Conservation (phyloP, 2,113 vertebrate species). For the Plotosus lineatus region DNA sequence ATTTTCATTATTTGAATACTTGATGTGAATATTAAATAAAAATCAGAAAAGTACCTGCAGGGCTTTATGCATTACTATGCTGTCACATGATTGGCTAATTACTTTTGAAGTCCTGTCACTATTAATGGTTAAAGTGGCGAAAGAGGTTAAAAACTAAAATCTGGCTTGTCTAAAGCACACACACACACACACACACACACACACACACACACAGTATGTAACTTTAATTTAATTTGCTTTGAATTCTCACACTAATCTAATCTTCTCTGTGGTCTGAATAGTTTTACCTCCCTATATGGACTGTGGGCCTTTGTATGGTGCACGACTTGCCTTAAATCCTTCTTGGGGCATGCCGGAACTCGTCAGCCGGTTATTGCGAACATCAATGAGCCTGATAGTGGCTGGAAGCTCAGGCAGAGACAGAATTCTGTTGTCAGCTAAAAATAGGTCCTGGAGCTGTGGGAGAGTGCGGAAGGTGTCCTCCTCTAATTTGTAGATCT, state of each 20-base stretch:
- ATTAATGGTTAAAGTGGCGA: neutral
- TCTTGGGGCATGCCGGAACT: conserved; percentile 67
- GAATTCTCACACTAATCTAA: neutral
- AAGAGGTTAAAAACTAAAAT: neutral
- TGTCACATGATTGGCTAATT: neutral
- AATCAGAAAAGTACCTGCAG: neutral
- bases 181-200: neutral
- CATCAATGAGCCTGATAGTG: conserved; percentile 67
- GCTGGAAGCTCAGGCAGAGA: conserved; percentile 73
- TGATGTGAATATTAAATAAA: neutral
- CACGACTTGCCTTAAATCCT: conserved; percentile 68
- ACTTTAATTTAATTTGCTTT: neutral
- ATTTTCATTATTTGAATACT: neutral
- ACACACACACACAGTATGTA: neutral
- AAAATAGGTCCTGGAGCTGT: conserved; percentile 73
- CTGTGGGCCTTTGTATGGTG: neutral
- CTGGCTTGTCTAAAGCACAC: neutral
- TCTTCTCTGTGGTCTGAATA: neutral
- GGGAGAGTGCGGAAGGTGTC: conserved; percentile 68
- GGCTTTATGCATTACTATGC: neutral
- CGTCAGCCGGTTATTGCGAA: conserved; percentile 71
- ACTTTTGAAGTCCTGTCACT: neutral
- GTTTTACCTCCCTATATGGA: neutral
- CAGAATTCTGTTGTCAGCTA: conserved; percentile 73
- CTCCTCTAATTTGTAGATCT: conserved; percentile 66